phyloP scores from a whole-genome alignment of 2,113 vertebrate species.

The Pavo muticus region DNA sequence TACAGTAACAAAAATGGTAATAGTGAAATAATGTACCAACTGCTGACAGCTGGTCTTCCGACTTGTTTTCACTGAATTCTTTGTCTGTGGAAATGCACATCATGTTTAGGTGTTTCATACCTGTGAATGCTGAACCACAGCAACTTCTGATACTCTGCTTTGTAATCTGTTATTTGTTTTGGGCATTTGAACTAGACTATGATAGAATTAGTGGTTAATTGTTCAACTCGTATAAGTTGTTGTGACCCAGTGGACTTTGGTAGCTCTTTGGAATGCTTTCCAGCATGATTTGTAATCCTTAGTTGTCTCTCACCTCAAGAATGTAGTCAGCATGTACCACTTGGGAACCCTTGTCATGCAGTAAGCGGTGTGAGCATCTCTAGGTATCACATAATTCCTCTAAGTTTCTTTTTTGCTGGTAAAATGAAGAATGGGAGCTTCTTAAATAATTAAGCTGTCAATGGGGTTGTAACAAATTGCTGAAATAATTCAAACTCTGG shows the following conservation, averaged over 20 bases:
- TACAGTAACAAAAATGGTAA: neutral
- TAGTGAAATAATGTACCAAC: neutral
- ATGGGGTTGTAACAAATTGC: neutral
- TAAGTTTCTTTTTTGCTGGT: neutral
- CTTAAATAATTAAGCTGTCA: neutral
- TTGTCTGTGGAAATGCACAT: neutral
- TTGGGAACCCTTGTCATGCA: neutral
- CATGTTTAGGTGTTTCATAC: neutral
- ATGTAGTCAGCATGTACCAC: neutral
- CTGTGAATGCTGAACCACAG: neutral
- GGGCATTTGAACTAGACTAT: neutral
- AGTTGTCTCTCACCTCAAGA: neutral
- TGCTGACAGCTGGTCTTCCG: neutral
- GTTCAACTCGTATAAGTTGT: neutral
- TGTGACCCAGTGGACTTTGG: neutral
- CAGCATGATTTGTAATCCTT: neutral
- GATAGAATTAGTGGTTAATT: neutral
- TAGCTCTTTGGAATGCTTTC: neutral
- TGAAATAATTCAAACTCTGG: neutral
- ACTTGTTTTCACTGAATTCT: neutral
- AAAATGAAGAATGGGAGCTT: constrained; percentile 1
- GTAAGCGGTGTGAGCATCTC: neutral
- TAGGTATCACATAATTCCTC: neutral
- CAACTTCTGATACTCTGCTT: neutral
- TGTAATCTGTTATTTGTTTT: neutral